These are phyloP conservation scores for Propithecus deckenii DNA, from an alignment of 2,797 vertebrate genomes.

Conservation along the genomic window DNA sequence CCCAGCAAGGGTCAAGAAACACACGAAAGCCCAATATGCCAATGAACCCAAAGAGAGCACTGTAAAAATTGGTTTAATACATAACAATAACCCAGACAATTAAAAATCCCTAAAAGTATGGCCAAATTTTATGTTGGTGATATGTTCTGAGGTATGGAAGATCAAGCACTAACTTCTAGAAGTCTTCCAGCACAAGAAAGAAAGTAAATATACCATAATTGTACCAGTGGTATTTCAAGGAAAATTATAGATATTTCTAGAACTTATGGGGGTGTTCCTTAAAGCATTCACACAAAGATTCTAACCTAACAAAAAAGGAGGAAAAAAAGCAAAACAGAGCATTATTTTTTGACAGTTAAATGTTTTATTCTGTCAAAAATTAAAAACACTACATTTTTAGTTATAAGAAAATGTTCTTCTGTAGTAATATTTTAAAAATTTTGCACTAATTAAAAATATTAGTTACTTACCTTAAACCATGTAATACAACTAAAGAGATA, in stretches of 20 bases:
- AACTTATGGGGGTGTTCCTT: not conserved
- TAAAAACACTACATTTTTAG: not conserved
- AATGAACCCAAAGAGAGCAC: constrained; percentile 15
- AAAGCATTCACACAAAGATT: not conserved
- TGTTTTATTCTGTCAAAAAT: not conserved
- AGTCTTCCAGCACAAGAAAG: constrained; percentile 18
- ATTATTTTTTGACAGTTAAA: constrained; percentile 10
- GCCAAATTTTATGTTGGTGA: not conserved
- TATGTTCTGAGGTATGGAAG: not conserved
- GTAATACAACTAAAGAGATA: constrained; percentile 53
- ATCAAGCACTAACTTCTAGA: constrained; percentile 2
- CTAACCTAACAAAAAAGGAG: not conserved
- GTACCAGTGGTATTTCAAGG: not conserved
- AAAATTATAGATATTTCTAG: not conserved
- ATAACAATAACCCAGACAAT: not conserved
- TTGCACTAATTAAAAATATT: not conserved
- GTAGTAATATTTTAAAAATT: not conserved
- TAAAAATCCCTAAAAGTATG: not conserved
- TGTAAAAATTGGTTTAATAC: not conserved
- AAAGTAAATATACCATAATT: not conserved
- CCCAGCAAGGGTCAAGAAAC: not conserved
- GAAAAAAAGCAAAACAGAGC: not conserved
- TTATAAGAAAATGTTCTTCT: constrained; percentile 17
- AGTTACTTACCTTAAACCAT: constrained; percentile 64
- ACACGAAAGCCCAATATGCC: not conserved